Base-by-base conservation (phyloP, 2,113 vertebrate genomes). In the Gallinago undulata region DNA sequence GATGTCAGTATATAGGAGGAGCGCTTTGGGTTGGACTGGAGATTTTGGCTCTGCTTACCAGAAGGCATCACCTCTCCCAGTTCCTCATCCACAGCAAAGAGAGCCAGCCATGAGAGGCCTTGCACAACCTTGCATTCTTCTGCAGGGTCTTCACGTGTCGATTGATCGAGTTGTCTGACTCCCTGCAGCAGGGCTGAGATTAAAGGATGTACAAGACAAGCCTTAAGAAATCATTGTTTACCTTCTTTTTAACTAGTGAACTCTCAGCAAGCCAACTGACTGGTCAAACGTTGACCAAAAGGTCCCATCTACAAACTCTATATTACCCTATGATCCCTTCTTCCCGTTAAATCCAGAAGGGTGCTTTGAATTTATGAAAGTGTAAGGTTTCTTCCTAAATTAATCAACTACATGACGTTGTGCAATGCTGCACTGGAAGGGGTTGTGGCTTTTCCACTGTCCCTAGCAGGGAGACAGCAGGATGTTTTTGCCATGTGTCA, bases 51-150 rank as follows among this genome's bases (percentile, higher is more conserved):
- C 57, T 68, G 53, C 57, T 79, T 56, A 12, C 5, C 43, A 23
- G 43, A 67, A 33, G 15, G 7, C 28, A 64, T 10, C 57, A 50
- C 37, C 25, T 45, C 25, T 84, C 24, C 7, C 45, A 15, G 35
- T 2, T 48, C 28, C 28, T 68, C 4, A 1, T 41, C 57, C 51
- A 7, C 9, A 28, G 77, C 39, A 51, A 7, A 31, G 45, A 47
- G 7, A 23, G 22, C 2, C 35, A 62, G 56, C 0, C 0, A 7
- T 13, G 33, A 31, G 55, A 37, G 33, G 27, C 35, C 10, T 4
- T 51, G 53, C 41, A 11, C 24, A 16, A 27, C 45, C 50, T 77
- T 10, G 8, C 39, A 22, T 27, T 7, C 50, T 47, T 64, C 43
- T 60, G 57, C 21, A n/a, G 64, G 48, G 15, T 17, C 33, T 21